These are phyloP conservation scores for Eolophus roseicapilla DNA, from an alignment of 2,113 vertebrate genomes.

Conservation along the genomic window DNA sequence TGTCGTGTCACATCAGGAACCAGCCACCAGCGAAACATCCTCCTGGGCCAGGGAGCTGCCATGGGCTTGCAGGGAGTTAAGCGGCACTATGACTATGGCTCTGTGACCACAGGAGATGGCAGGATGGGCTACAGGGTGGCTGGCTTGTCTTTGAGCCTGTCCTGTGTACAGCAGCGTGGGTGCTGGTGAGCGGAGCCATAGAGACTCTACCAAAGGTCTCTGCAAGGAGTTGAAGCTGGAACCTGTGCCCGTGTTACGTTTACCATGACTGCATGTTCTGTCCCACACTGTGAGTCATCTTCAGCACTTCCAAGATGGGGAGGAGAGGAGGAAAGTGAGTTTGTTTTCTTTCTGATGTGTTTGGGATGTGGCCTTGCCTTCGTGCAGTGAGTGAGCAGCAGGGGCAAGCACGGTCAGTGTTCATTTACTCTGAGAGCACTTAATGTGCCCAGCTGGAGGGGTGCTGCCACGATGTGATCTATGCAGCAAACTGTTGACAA, in stretches of 20 bases:
- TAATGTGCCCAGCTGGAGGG: neutral
- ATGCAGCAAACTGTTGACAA: neutral
- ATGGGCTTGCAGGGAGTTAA: neutral
- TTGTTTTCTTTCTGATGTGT: neutral
- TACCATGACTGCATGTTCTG: neutral
- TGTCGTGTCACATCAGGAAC: neutral
- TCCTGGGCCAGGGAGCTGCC: neutral
- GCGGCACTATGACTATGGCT: neutral
- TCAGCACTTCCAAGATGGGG: neutral
- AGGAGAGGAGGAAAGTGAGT: neutral
- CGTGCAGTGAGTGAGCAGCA: neutral
- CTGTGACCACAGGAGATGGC: neutral
- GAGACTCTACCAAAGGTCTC: neutral
- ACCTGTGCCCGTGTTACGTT: neutral
- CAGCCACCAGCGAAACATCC: neutral
- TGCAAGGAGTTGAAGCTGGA: neutral
- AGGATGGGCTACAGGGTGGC: neutral
- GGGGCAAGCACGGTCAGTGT: neutral
- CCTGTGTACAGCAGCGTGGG: fast-evolving
- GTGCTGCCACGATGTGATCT: neutral
- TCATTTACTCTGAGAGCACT: neutral
- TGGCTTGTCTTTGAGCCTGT: neutral
- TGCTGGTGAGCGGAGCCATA: neutral
- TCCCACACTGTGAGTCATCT: neutral
- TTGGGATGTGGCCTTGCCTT: neutral